Conservation (phyloP, 2,113 vertebrate species). For the Phyllopteryx taeniolatus region DNA sequence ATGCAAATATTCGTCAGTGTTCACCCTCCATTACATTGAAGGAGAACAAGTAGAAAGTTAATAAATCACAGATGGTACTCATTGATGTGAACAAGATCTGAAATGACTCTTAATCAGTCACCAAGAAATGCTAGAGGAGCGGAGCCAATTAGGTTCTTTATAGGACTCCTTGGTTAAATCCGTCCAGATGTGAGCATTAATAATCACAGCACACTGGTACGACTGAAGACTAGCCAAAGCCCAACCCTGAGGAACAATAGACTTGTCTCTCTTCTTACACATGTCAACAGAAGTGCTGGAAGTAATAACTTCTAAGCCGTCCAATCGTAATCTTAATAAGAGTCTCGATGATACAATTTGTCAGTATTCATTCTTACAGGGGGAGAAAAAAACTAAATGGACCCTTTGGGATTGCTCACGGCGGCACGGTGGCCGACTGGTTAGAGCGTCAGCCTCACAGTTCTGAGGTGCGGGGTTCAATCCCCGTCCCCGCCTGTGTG, state of each 20-base stretch:
- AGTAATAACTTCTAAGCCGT: slow-evolving; percentile 8
- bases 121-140: slow-evolving; percentile 66
- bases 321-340: background rate
- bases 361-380: background rate
- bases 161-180: slow-evolving; percentile 70
- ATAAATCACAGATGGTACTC: slow-evolving; percentile 68
- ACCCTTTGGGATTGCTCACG: too few species aligned
- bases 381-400: too few species aligned
- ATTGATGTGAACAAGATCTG: slow-evolving; percentile 66
- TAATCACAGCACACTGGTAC: slow-evolving; percentile 59
- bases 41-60: slow-evolving; percentile 39
- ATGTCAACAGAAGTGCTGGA: slow-evolving; percentile 17
- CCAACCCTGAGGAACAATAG: slow-evolving; percentile 27
- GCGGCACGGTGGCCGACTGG: too few species aligned
- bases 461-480: too few species aligned
- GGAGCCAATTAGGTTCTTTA: slow-evolving; percentile 71
- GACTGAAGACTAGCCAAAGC: slow-evolving; percentile 41
- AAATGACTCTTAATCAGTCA: slow-evolving; percentile 69
- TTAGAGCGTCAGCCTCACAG: too few species aligned
- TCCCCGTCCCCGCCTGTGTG: too few species aligned
- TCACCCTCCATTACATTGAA: slow-evolving; percentile 11
- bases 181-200: slow-evolving; percentile 72
- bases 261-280: slow-evolving; percentile 38
- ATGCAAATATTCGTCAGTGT: slow-evolving; percentile 25
- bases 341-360: background rate